Evolutionary conservation across 92 coral and sea anemone species (phyloP).

Genomic region (Montipora capitata): DNA sequence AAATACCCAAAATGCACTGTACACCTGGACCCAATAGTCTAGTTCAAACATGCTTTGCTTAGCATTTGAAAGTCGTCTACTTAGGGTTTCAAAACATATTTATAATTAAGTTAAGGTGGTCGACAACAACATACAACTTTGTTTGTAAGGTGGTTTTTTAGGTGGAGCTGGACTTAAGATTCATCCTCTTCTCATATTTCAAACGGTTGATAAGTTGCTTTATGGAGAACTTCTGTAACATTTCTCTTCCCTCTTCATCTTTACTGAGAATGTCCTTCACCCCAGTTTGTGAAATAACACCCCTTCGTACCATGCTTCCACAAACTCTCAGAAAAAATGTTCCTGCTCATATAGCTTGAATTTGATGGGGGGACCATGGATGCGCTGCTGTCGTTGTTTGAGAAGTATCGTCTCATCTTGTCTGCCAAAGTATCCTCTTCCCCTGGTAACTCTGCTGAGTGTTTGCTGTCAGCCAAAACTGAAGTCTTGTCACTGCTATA

Average conservation of each 20-base stretch:
- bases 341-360: conserved; percentile 4
- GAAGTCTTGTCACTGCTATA: neutral
- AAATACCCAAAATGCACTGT: too few species aligned
- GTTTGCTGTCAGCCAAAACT: neutral
- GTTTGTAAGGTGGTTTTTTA: too few species aligned
- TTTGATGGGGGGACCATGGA: conserved; percentile 4
- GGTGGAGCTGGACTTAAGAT: too few species aligned
- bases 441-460: neutral
- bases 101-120: too few species aligned
- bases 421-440: neutral
- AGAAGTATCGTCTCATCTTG: neutral
- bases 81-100: too few species aligned
- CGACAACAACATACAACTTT: too few species aligned
- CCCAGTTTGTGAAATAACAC: conserved; percentile 23
- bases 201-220: neutral
- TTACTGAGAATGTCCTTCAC: neutral
- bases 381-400: neutral
- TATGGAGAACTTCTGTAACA: neutral
- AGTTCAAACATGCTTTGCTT: too few species aligned
- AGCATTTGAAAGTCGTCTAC: too few species aligned
- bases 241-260: conserved; percentile 8
- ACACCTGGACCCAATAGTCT: too few species aligned
- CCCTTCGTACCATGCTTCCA: conserved; percentile 14
- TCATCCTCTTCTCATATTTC: too few species aligned
- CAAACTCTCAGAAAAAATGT: conserved; percentile 26